Percentiles rank a stretch among this genome's conserved stretches.
phyloP scores from a whole-genome alignment of 2,113 vertebrate genomes.

The Poicephalus gulielmi region DNA sequence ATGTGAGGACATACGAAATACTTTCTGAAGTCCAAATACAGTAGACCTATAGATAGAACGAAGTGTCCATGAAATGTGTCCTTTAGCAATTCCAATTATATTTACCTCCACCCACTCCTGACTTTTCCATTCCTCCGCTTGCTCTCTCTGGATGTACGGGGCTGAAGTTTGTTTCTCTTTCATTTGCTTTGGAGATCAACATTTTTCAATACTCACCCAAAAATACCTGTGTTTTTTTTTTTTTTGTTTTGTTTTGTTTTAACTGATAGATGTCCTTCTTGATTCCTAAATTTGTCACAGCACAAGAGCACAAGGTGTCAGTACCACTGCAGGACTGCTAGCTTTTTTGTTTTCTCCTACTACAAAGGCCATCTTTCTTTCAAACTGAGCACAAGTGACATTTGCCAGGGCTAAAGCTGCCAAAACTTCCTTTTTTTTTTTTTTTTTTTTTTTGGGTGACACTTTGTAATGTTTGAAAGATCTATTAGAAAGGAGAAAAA shows the following conservation, averaged over 20 bases:
- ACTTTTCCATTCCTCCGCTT: neutral
- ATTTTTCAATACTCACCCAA: neutral
- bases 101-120: neutral
- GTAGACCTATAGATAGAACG: neutral
- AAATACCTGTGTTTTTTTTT: neutral
- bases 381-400: neutral
- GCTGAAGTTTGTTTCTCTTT: neutral
- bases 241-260: neutral
- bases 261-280: neutral
- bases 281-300: neutral
- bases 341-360: neutral
- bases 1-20: fast-evolving
- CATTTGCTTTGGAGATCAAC: neutral
- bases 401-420: neutral
- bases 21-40: neutral
- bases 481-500: neutral
- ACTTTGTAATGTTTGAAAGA: neutral
- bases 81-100: neutral
- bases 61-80: neutral
- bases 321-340: neutral
- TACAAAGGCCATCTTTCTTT: neutral
- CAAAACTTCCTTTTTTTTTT: neutral
- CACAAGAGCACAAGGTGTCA: neutral
- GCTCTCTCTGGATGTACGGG: neutral
- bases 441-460: neutral